Base-by-base conservation (phyloP, 2,888 invertebrate genomes). In the Lissocephala sabroskyi region DNA sequence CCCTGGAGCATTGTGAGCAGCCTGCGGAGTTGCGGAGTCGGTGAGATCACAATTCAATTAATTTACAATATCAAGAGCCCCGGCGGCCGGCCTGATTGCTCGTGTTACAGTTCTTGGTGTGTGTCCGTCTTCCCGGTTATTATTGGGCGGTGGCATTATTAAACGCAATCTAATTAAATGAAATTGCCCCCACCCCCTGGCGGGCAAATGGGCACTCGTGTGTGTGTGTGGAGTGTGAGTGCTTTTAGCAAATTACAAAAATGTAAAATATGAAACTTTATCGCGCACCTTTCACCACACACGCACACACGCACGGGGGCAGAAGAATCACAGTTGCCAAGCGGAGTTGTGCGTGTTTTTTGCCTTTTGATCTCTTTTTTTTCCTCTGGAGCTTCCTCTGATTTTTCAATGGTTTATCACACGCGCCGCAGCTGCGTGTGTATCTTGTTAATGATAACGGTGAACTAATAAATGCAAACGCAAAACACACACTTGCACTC, bases 111-210 rank as follows among this genome's bases (percentile, higher is more conserved):
- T 30, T 29, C 26, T 40, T 5, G 35, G 9, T 41, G 28, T 41
- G n/a, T n/a, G n/a, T n/a, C n/a, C n/a, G n/a, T n/a, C n/a, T n/a
- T n/a, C n/a, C n/a, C n/a, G n/a, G n/a, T n/a, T n/a, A n/a, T n/a
- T n/a, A n/a, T n/a, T n/a, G n/a, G 54, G 29, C 48, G 64, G 54
- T 64, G 64, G 65, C 57, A 67, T 67, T 73, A 68, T 62, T 73
- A 68, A 68, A 57, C 61, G 65, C 73, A 68, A 73, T 73, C 68
- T 68, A 68, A 68, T 68, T 68, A 73, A 68, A 68, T 68, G 68
- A 68, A 73, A 61, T 70, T 61, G 63, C 53, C 51, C 66, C 54
- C 63, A 58, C 55, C 49, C 61, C 56, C 51, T 48, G 43, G 30
- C 40, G 35, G 11, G 30, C 6, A 10, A 2, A 28, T 32, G 17